A percentile compares a stretch with the other conserved stretches of the same genome.
phyloP scores from a whole-genome alignment of 2,888 invertebrate species.

The Volucella zonaria region DNA sequence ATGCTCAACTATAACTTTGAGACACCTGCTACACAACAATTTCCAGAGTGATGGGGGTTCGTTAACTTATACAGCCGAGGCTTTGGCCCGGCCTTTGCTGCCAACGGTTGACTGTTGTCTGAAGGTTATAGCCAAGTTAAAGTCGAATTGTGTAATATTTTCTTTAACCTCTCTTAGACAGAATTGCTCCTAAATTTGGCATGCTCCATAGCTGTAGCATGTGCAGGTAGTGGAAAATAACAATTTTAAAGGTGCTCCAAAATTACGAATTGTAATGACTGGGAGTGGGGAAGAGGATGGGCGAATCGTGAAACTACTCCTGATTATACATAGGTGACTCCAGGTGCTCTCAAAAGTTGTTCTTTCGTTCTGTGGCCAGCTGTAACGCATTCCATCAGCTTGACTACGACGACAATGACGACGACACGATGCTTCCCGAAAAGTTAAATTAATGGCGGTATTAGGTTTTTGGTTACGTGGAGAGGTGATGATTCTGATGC shows the following conservation, averaged over 20 bases:
- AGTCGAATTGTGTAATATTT: constrained; percentile 3
- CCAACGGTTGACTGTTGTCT: neutral
- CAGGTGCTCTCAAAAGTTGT: constrained; percentile 18
- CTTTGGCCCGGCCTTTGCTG: neutral
- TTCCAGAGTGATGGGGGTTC: constrained; percentile 16
- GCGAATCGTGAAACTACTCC: constrained; percentile 13
- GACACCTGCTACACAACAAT: constrained; percentile 50
- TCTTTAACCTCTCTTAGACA: constrained; percentile 26
- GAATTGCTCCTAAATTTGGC: constrained; percentile 41
- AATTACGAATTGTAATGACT: constrained; percentile 35
- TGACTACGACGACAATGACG: too few species aligned
- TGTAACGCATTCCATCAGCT: constrained; percentile 39
- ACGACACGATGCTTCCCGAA: neutral
- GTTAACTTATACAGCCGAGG: constrained; percentile 6
- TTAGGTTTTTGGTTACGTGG: neutral
- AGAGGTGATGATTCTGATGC: neutral
- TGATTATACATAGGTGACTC: constrained; percentile 18
- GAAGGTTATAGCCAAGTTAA: neutral
- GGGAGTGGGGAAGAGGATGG: neutral
- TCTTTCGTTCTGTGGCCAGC: constrained; percentile 27
- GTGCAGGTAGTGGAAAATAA: constrained; percentile 55
- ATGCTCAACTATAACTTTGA: constrained; percentile 31
- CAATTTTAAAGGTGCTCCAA: constrained; percentile 43
- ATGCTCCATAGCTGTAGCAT: constrained; percentile 21
- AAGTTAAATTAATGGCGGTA: constrained; percentile 35